These are phyloP conservation scores for Dynastes grantii DNA, from an alignment of 2,888 invertebrate species.

Conservation along the genomic window DNA sequence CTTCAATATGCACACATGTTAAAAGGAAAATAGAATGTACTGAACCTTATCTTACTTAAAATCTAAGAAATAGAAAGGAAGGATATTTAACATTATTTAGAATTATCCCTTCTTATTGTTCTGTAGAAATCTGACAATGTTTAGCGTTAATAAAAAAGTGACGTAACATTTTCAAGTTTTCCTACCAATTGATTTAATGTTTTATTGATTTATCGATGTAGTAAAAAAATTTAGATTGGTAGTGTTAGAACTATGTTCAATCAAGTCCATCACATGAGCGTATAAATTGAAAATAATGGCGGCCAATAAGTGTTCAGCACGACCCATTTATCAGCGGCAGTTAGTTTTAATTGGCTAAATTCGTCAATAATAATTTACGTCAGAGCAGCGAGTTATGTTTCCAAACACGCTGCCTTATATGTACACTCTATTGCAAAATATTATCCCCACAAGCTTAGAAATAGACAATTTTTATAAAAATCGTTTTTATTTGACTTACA, in stretches of 20 bases:
- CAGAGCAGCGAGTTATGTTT: not conserved
- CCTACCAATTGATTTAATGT: not conserved
- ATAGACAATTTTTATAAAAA: too few species aligned
- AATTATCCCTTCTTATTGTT: too few species aligned
- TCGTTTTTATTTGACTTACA: too few species aligned
- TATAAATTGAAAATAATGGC: slow-evolving; percentile 7
- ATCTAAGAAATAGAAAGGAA: too few species aligned
- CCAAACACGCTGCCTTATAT: not conserved
- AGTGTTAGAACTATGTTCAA: not conserved
- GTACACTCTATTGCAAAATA: too few species aligned
- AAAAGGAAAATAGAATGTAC: too few species aligned
- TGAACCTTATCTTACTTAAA: too few species aligned
- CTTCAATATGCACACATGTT: too few species aligned
- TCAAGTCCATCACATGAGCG: not conserved
- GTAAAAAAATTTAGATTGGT: not conserved
- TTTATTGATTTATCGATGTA: not conserved
- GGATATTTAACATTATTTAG: too few species aligned
- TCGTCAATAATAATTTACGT: not conserved
- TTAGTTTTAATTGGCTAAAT: not conserved
- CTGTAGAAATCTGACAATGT: too few species aligned
- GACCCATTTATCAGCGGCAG: not conserved
- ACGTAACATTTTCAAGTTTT: not conserved
- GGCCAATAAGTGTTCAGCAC: not conserved
- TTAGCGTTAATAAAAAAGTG: too few species aligned
- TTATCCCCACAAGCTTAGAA: too few species aligned